Evolutionary conservation across 2,113 vertebrate species (phyloP), one percentile per base, ranked within the genome.

Genomic region (Petaurus breviceps): DNA sequence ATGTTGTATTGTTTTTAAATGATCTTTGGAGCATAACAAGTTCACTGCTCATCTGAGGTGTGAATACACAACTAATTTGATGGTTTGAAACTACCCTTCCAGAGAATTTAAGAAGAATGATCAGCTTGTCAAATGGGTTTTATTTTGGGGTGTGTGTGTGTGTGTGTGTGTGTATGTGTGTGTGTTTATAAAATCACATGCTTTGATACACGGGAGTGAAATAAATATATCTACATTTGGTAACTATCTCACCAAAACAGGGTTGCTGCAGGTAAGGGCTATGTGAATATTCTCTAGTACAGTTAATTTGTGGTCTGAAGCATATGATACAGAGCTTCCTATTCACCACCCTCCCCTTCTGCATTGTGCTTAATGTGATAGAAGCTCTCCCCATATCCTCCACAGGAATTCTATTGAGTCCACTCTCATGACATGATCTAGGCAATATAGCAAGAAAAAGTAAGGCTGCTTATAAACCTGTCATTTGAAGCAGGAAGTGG

Each of bases 381-480:
- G 91, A 92, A 61, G 90, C 92, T 91, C n/a, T 91, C 57, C 31
- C 11, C 93, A 94, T 95, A 43, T 84, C 47, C 23, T 51, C 92
- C 51, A 61, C 52, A 46, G 54, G 51, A 68, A 61, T 91, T 8
- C 92, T 84, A 90, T 90, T 25, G 57, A 92, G 94, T 90, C 46
- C 0, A 4, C 22, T 89, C 92, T 90, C 51, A 14, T 95, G 68
- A 95, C 92, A 90, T 94, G 8, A 61, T 28, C 57, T 52, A 46
- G 55, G 91, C 51, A 96, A 91, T 3, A 68, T 16, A 93, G 90
- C 43, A 97, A 43, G 52, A 93, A 10, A 95, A 90, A 95, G 49
- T 31, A 89, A 49, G 3, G 51, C 89, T 97, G 95, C 96, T 95
- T 95, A 95, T 90, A 92, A n/a, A 94, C 89, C 54, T 97, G 95